phyloP scores from a whole-genome alignment of 1,140 invertebrate species.

The Solenopsis fugax region DNA sequence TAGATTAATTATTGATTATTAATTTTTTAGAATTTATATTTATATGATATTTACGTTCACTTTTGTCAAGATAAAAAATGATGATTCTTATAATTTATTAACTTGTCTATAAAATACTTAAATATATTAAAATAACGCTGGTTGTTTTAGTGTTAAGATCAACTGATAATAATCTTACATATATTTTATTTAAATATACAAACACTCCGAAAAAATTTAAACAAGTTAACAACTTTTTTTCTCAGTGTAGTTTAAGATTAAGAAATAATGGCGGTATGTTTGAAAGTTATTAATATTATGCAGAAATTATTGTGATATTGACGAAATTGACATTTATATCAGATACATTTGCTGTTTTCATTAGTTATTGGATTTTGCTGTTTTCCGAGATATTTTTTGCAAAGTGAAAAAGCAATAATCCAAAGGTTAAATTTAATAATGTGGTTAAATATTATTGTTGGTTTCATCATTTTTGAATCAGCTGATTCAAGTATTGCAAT shows the following conservation, averaged over 20 bases:
- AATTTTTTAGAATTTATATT: no score
- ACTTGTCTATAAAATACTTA: no score
- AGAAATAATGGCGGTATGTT: neutral
- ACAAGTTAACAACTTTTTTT: no score
- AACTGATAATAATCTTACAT: neutral
- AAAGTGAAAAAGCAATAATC: neutral
- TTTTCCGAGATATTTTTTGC: neutral
- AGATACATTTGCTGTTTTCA: neutral
- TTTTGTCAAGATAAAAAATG: no score
- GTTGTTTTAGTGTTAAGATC: no score
- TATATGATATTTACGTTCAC: no score
- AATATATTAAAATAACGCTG: no score
- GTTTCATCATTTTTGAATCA: constrained; percentile 15
- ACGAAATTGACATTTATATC: neutral
- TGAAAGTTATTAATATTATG: neutral
- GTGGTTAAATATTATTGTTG: neutral
- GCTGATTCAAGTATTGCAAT: neutral
- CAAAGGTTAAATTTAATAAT: neutral
- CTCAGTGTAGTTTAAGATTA: no score
- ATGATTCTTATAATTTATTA: no score
- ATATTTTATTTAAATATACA: no score
- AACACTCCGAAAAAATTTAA: no score
- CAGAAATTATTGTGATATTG: neutral
- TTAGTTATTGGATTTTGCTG: neutral
- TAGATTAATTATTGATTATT: no score